phyloP scores from a whole-genome alignment of 2,113 vertebrate species.

The Oophaga pumilio region DNA sequence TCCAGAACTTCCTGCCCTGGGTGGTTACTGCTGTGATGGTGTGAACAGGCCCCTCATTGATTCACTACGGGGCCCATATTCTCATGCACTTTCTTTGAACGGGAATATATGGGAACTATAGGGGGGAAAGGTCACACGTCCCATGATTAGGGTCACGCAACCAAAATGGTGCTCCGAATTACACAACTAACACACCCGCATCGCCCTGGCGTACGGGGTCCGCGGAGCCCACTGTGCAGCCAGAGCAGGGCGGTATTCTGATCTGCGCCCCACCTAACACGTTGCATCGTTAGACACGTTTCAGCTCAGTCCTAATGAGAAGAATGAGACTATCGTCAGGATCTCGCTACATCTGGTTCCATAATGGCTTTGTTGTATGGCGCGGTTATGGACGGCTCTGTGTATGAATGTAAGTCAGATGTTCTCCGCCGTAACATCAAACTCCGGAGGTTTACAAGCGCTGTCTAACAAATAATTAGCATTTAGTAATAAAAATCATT shows the following conservation, averaged over 20 bases:
- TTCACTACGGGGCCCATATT: background rate
- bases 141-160: background rate
- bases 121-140: background rate
- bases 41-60: background rate
- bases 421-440: background rate
- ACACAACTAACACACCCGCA: background rate
- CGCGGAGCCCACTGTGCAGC: background rate
- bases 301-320: background rate
- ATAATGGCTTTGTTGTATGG: background rate
- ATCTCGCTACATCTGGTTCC: background rate
- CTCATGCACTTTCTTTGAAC: background rate
- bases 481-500: constrained; percentile 22
- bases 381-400: background rate
- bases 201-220: background rate
- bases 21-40: background rate
- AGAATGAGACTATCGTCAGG: background rate
- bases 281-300: background rate
- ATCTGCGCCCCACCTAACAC: background rate
- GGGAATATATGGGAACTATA: background rate
- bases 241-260: background rate
- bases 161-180: background rate
- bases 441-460: constrained; percentile 8
- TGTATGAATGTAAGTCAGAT: constrained; percentile 25
- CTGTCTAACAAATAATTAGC: constrained; percentile 32
- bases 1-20: background rate